Evolutionary conservation across 2,113 vertebrate species (phyloP), one percentile per base, ranked within the genome.

Genomic region (Panthera tigris): DNA sequence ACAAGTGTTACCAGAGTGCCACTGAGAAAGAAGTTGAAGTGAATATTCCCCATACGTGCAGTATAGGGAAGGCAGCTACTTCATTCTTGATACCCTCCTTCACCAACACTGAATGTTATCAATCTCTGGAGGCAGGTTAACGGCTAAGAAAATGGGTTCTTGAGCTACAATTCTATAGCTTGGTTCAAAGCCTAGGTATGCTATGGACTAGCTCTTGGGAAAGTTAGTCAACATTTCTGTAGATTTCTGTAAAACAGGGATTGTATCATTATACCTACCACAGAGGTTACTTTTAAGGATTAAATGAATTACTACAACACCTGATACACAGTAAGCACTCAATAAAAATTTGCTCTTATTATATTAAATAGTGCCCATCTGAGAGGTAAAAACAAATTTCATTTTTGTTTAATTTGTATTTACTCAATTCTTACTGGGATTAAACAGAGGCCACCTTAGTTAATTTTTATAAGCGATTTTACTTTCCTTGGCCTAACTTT

Each of bases 381-480:
- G 25, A 96, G 78, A 89, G 68, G 18, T 66, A 63, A 85, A 93
- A 84, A 66, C 9, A 81, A 74, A 89, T 61, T 3, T 48, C 18
- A 52, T 61, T 25, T 76, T 39, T 69, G 19, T 52, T 50, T 91
- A 81, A 69, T 89, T 69, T 93, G 11, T 11, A 95, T 85, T 88
- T 86, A 76, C 79, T 79, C 87, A 7, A 94, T 66, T 89, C 14
- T 85, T 89, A 84, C 31, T 83, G 8, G 33, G 41, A 88, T 74
- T 91, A 76, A 76, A 31, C 16, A 89, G 1, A 95, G 12, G 33
- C 1, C 29, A 6, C 61, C 31, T 48, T 23, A 91, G 55, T 85
- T 94, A 91, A 69, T 83, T 91, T 85, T 88, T 73, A 94, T 63
- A 68, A 89, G 15, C 3, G 36, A 48, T 85, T 83, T 93, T 82